These are phyloP conservation scores for Plectrocnemia conspersa DNA, from an alignment of 1,140 invertebrate genomes.

Conservation along the genomic window DNA sequence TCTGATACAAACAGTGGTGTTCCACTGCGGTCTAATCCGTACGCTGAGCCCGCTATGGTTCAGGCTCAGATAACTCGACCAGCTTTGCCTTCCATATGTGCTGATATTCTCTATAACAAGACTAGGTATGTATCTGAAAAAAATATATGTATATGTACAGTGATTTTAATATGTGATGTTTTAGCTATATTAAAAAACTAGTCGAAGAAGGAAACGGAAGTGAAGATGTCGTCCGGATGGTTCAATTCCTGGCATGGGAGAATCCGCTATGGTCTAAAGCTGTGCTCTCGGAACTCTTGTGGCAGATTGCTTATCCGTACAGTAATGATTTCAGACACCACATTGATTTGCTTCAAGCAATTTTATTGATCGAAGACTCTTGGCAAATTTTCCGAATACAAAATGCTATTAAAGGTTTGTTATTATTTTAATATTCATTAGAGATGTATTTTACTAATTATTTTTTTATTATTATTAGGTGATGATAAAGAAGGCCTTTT, in stretches of 20 bases:
- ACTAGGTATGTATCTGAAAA: conserved; percentile 56
- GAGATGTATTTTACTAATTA: conserved; percentile 60
- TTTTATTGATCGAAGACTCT: conserved; percentile 88
- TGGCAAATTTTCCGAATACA: conserved; percentile 93
- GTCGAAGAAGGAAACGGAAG: conserved; percentile 90
- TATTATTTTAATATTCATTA: background rate
- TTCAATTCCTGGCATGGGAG: conserved; percentile 95
- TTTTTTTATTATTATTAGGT: conserved; percentile 2
- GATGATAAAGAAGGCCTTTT: conserved; percentile 84
- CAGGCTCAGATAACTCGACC: conserved; percentile 71
- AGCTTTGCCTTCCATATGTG: conserved; percentile 69
- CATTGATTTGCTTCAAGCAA: conserved; percentile 81
- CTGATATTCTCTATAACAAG: conserved; percentile 76
- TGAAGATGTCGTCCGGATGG: conserved; percentile 83
- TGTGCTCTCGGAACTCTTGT: conserved; percentile 84
- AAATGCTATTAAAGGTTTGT: conserved; percentile 81
- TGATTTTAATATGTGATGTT: background rate
- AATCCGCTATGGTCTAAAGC: conserved; percentile 87
- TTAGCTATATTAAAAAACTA: conserved; percentile 88
- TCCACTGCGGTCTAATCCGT: conserved; percentile 73
- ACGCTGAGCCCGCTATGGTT: conserved; percentile 66
- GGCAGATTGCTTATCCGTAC: conserved; percentile 92
- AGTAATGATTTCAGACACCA: conserved; percentile 91
- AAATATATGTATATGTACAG: conserved; percentile 6
- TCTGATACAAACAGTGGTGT: conserved; percentile 55